Conservation (phyloP, 2,113 vertebrate genomes). For the Macquaria ambigua region DNA sequence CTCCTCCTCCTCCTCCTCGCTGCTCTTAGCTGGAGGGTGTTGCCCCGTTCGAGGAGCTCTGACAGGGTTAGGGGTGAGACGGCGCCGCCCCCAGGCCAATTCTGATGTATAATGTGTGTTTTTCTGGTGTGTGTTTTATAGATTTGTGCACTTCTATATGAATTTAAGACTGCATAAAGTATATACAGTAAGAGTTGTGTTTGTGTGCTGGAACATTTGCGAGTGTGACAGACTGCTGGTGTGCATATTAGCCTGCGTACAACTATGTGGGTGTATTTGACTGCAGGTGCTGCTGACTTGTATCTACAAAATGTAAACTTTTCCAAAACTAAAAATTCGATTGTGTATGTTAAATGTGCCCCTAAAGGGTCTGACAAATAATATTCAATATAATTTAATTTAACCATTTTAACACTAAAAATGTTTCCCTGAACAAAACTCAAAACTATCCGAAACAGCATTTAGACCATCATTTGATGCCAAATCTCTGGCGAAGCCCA, state of each 20-base stretch:
- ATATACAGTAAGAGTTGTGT: not conserved
- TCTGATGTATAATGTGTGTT: slow-evolving; percentile 18
- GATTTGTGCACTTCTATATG: slow-evolving; percentile 13
- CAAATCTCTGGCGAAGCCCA: slow-evolving; percentile 11
- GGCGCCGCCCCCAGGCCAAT: slow-evolving; percentile 30
- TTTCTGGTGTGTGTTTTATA: not conserved
- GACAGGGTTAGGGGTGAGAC: slow-evolving; percentile 63
- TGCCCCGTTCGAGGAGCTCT: slow-evolving; percentile 43
- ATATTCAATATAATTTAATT: not conserved
- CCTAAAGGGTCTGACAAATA: not conserved
- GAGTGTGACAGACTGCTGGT: slow-evolving; percentile 3
- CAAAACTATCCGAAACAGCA: slow-evolving; percentile 2
- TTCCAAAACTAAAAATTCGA: not conserved
- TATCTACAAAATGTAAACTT: slow-evolving; percentile 31
- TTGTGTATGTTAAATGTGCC: not conserved
- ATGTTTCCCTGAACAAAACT: not conserved
- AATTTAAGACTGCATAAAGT: not conserved
- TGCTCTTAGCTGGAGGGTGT: slow-evolving; percentile 63
- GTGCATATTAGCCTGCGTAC: not conserved
- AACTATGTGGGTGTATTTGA: slow-evolving; percentile 40
- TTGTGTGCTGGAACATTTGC: not conserved
- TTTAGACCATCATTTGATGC: not conserved
- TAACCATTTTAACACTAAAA: not conserved
- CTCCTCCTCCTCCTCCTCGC: slow-evolving; percentile 10
- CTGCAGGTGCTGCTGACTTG: slow-evolving; percentile 29